phyloP scores from a whole-genome alignment of 2,113 vertebrate genomes.

The Labeo rohita region DNA sequence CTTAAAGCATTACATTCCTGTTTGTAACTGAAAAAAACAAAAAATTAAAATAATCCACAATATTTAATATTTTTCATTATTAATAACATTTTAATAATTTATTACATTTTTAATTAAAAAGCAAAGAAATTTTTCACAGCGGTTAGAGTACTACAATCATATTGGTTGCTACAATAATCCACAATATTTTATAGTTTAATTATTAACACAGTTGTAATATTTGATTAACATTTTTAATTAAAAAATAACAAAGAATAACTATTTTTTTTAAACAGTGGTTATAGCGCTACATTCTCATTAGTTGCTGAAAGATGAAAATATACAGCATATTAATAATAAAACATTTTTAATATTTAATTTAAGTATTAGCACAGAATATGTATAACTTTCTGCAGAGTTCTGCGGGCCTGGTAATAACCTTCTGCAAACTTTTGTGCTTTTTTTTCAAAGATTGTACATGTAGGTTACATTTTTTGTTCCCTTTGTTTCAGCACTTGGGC shows the following conservation, averaged over 20 bases:
- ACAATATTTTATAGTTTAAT: neutral
- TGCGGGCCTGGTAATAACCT: neutral
- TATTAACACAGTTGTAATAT: neutral
- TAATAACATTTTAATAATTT: neutral
- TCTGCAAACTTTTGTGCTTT: neutral
- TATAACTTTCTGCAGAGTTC: neutral
- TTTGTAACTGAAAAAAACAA: neutral
- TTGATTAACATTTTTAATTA: neutral
- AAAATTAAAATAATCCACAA: neutral
- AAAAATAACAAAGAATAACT: neutral
- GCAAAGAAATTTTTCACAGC: neutral
- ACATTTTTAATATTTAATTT: neutral
- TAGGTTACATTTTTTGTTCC: constrained; percentile 4
- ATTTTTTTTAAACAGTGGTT: neutral
- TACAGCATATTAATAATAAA: neutral
- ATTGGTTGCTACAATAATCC: neutral
- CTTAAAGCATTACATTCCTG: neutral
- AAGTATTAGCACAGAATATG: neutral
- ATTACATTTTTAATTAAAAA: neutral
- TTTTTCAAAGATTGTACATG: constrained; percentile 12
- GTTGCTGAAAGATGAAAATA: neutral
- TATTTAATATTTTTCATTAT: neutral
- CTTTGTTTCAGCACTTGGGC: neutral
- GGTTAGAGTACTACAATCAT: neutral
- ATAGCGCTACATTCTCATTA: neutral